These are phyloP conservation scores for Carpatolechia fugitivella DNA, from an alignment of 2,888 invertebrate genomes.

Conservation along the genomic window DNA sequence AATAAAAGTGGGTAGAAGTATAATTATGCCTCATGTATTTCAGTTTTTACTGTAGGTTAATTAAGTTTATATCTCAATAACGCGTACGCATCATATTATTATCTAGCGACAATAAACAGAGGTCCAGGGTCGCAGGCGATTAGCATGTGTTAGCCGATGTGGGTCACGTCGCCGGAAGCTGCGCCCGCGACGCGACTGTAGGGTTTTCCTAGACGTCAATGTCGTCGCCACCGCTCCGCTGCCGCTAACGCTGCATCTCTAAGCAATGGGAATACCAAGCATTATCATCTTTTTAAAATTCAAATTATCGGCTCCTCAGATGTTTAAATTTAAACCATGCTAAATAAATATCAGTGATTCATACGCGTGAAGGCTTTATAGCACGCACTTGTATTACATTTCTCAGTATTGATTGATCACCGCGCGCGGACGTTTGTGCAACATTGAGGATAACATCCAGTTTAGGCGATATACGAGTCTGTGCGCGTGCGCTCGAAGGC, in stretches of 20 bases:
- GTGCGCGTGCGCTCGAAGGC: neutral
- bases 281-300: constrained; percentile 1
- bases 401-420: constrained; percentile 2
- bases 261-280: neutral
- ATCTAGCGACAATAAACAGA: constrained; percentile 1
- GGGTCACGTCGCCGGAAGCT: constrained; percentile 16
- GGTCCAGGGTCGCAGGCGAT: constrained; percentile 2
- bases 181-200: neutral
- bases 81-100: neutral
- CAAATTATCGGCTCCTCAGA: neutral
- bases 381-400: neutral
- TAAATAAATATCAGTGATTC: constrained; percentile 2
- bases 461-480: neutral
- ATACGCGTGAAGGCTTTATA: neutral
- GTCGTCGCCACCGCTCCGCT: neutral
- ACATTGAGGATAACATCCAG: constrained; percentile 5
- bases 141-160: constrained; percentile 9
- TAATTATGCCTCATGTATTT: neutral
- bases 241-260: neutral
- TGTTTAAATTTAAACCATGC: neutral
- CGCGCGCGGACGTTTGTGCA: neutral
- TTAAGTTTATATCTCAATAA: too few relatives aligned
- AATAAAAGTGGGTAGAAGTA: neutral
- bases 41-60: too few relatives aligned
- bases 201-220: constrained; percentile 8